Conservation (phyloP, 2,797 vertebrate species). For the Mionectes olivaceus region DNA sequence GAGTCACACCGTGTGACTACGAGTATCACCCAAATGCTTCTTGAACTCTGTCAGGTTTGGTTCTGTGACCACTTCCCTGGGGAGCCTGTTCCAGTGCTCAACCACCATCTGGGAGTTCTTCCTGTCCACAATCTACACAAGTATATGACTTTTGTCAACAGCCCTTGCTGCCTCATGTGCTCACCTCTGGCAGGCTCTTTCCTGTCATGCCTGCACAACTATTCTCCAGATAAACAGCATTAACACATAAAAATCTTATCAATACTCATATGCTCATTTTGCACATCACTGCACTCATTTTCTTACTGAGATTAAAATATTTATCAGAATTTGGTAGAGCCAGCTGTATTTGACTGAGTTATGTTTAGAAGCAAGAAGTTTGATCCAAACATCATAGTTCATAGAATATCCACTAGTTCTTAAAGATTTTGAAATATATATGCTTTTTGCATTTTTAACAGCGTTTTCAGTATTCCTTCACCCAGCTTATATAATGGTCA, state of each 20-base stretch:
- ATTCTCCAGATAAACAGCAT: background rate
- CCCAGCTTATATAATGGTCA: background rate
- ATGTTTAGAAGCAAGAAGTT: constrained; percentile 4
- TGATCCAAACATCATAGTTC: constrained; percentile 6
- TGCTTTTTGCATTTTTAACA: background rate
- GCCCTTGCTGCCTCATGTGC: background rate
- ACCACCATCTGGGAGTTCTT: background rate
- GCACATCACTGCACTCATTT: background rate
- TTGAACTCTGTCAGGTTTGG: background rate
- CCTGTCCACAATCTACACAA: background rate
- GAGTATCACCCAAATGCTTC: background rate
- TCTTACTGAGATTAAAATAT: constrained; percentile 13
- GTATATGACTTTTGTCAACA: background rate
- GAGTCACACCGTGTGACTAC: background rate
- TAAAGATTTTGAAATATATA: constrained; percentile 3
- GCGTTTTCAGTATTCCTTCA: background rate
- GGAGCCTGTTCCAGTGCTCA: too few relatives aligned
- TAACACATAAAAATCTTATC: background rate
- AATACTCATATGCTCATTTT: background rate
- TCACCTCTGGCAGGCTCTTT: background rate
- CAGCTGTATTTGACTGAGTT: constrained; percentile 2
- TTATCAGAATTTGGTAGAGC: constrained; percentile 21
- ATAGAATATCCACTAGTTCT: background rate
- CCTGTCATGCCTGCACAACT: background rate
- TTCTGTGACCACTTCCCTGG: background rate